These are phyloP conservation scores for Macrotrachela quadricornifera DNA, from an alignment of 1,140 invertebrate species.

Conservation along the genomic window DNA sequence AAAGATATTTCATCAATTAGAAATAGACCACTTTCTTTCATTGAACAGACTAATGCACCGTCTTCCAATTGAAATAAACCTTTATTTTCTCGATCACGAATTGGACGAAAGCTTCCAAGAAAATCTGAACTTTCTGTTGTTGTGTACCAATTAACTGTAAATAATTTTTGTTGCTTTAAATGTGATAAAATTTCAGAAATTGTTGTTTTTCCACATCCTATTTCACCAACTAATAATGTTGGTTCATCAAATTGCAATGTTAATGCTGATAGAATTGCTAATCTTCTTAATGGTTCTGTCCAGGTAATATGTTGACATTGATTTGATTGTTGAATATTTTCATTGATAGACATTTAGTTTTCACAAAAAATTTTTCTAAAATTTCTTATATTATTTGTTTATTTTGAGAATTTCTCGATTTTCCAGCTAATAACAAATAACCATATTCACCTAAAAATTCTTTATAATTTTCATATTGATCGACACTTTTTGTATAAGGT, in stretches of 20 bases:
- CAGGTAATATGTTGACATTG: too few species aligned
- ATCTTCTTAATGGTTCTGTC: too few species aligned
- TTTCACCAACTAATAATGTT: slow-evolving; percentile 82
- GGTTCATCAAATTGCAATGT: slow-evolving; percentile 77
- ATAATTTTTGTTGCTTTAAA: slow-evolving; percentile 42
- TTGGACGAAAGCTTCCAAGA: slow-evolving; percentile 73
- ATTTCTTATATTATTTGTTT: slow-evolving; percentile 46
- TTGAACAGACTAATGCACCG: slow-evolving; percentile 75
- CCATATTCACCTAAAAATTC: slow-evolving; percentile 92
- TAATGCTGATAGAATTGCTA: slow-evolving; percentile 69
- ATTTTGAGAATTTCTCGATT: slow-evolving; percentile 63
- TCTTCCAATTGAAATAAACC: slow-evolving; percentile 90
- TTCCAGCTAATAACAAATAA: slow-evolving; percentile 72
- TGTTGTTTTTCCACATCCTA: slow-evolving; percentile 91
- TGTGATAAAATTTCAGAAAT: slow-evolving; percentile 72
- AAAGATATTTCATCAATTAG: slow-evolving; percentile 96
- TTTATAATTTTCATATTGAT: slow-evolving; percentile 52
- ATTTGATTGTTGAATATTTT: slow-evolving; percentile 58
- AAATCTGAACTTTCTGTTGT: slow-evolving; percentile 95
- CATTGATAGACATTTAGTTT: too few species aligned
- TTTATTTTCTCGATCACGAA: slow-evolving; percentile 32
- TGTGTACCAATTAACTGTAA: slow-evolving; percentile 87
- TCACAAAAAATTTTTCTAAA: too few species aligned
- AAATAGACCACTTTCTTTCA: slow-evolving; percentile 65
- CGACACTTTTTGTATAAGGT: slow-evolving; percentile 40